A percentile compares a stretch with the other conserved stretches of the same genome.
Evolutionary conservation across 2,797 vertebrate genomes (phyloP).

Genomic region (Neosilurus hyrtlii): DNA sequence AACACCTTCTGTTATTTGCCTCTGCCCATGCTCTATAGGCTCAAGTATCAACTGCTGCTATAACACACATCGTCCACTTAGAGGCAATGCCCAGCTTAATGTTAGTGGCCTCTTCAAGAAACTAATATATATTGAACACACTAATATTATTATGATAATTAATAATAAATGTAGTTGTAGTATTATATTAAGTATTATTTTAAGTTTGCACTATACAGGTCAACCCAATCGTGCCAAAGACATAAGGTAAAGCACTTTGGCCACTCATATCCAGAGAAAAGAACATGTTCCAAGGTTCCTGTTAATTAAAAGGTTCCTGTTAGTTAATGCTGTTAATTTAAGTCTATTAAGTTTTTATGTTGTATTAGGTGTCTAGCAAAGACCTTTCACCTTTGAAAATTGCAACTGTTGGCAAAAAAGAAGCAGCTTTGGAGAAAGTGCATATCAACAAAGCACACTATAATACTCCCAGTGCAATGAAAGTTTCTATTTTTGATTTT

Average conservation of each 20-base stretch:
- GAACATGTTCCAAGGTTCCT: no score
- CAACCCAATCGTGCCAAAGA: no score
- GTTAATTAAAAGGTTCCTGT: no score
- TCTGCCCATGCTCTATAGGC: slow-evolving; percentile 9
- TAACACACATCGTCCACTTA: slow-evolving; percentile 61
- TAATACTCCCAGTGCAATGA: no score
- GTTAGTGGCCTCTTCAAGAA: not conserved
- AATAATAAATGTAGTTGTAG: not conserved
- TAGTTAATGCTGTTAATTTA: no score
- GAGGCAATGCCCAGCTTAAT: slow-evolving; percentile 57
- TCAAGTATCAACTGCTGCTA: slow-evolving; percentile 49
- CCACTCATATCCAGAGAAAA: no score
- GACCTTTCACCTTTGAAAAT: not conserved
- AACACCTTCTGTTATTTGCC: slow-evolving; percentile 44
- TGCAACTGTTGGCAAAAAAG: not conserved
- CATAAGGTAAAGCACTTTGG: no score
- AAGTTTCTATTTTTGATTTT: no score
- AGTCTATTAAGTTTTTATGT: not conserved
- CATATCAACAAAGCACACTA: not conserved
- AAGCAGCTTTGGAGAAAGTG: not conserved
- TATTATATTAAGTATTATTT: not conserved
- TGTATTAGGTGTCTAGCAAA: not conserved
- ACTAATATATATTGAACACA: not conserved
- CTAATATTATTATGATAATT: no score
- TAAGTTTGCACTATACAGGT: not conserved